These are phyloP conservation scores for Brachionus manjavacas DNA, from an alignment of 1,140 invertebrate genomes.

Conservation along the genomic window DNA sequence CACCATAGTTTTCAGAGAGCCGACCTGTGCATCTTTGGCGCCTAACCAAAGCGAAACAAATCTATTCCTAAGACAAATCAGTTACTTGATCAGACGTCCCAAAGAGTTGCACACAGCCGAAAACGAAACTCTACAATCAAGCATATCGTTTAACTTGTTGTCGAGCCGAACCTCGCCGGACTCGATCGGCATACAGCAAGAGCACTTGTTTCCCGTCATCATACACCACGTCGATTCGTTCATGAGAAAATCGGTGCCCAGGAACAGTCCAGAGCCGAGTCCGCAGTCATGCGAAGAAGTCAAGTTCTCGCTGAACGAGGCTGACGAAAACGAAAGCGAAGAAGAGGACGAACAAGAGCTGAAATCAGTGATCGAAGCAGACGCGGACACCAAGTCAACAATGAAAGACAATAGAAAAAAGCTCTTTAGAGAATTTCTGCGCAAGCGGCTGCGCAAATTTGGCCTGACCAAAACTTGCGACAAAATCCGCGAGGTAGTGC, in stretches of 20 bases:
- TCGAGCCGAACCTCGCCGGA: background rate
- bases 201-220: background rate
- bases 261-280: background rate
- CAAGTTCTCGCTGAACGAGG: background rate
- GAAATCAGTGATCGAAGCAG: background rate
- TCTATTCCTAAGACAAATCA: background rate
- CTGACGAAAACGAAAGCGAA: background rate
- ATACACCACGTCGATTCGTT: constrained; percentile 1
- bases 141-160: background rate
- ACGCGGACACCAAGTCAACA: background rate
- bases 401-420: background rate
- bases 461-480: constrained; percentile 20
- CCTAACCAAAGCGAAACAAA: background rate
- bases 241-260: background rate
- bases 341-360: background rate
- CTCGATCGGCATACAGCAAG: background rate
- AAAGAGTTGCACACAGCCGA: background rate
- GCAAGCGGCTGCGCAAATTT: constrained; percentile 12
- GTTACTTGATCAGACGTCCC: background rate
- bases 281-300: background rate
- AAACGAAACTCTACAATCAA: background rate
- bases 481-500: constrained; percentile 9
- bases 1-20: no score
- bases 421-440: constrained; percentile 20
- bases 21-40: background rate